phyloP scores from a whole-genome alignment of 2,888 invertebrate species.

The Diaphora mendica region DNA sequence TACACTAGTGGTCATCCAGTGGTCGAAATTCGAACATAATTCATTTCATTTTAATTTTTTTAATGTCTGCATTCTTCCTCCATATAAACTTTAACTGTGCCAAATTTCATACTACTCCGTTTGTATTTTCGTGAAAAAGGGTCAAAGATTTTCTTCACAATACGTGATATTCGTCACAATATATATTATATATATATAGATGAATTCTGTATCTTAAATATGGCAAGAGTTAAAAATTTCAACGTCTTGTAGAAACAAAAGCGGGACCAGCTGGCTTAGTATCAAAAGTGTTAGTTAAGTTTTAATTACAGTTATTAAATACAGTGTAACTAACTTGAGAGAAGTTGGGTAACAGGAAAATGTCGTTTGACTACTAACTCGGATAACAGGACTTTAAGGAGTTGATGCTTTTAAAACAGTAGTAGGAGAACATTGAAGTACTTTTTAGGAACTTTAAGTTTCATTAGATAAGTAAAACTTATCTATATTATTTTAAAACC shows the following conservation, averaged over 20 bases:
- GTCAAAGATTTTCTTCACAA: too few relatives aligned
- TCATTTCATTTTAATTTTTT: too few relatives aligned
- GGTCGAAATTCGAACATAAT: too few relatives aligned
- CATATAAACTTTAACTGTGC: too few relatives aligned
- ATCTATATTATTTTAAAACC: neutral
- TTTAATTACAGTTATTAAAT: slow-evolving; percentile 40
- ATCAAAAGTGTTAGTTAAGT: slow-evolving; percentile 33
- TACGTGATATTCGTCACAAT: too few relatives aligned
- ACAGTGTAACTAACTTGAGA: slow-evolving; percentile 27
- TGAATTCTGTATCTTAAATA: neutral
- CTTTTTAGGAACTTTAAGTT: neutral
- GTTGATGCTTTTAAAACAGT: slow-evolving; percentile 10
- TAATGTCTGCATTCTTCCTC: too few relatives aligned
- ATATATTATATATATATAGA: too few relatives aligned
- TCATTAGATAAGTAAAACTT: neutral
- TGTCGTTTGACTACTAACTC: slow-evolving; percentile 24
- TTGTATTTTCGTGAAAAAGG: too few relatives aligned
- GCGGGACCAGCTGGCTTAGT: slow-evolving; percentile 30
- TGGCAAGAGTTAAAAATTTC: neutral
- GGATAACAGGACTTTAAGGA: slow-evolving; percentile 20
- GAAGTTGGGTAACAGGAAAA: slow-evolving; percentile 28
- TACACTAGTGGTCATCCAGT: too few relatives aligned
- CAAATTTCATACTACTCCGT: too few relatives aligned
- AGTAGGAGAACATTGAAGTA: neutral
- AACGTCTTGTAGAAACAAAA: slow-evolving; percentile 30